These are phyloP conservation scores for Microcebus griseorufus DNA, from an alignment of 2,113 vertebrate species.

Conservation along the genomic window DNA sequence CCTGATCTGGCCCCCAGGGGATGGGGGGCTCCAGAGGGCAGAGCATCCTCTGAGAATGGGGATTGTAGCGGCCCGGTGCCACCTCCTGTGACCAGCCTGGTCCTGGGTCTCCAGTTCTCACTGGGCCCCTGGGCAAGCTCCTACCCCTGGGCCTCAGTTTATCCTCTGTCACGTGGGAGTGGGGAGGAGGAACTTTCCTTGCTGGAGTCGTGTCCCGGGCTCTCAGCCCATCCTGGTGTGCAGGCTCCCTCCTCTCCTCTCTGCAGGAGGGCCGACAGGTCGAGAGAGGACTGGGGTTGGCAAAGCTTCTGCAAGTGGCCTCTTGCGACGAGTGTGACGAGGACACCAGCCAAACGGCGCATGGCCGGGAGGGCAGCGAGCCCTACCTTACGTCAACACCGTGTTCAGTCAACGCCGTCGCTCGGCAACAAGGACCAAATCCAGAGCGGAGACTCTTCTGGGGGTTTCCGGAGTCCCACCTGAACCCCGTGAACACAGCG, in stretches of 20 bases:
- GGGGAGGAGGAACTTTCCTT: neutral
- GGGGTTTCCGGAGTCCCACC: accelerated
- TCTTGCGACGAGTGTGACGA: neutral
- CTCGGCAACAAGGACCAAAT: neutral
- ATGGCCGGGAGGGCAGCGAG: accelerated
- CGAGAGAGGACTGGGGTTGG: neutral
- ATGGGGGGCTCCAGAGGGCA: neutral
- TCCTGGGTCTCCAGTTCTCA: neutral
- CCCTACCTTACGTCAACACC: too few species aligned
- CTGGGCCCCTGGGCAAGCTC: too few species aligned
- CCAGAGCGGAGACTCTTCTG: too few species aligned
- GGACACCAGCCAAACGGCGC: accelerated
- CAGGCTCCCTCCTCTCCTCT: neutral
- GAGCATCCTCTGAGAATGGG: neutral
- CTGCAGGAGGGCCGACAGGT: neutral
- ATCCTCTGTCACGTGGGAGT: neutral
- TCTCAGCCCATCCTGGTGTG: neutral
- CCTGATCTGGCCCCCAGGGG: neutral
- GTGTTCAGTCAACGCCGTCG: too few species aligned
- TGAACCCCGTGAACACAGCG: neutral
- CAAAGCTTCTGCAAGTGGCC: neutral
- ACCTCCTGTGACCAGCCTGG: neutral
- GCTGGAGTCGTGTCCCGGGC: too few species aligned
- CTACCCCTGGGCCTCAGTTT: neutral
- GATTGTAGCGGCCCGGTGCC: neutral